phyloP scores from a whole-genome alignment of 1,140 invertebrate species.

The Andricus grossulariae region DNA sequence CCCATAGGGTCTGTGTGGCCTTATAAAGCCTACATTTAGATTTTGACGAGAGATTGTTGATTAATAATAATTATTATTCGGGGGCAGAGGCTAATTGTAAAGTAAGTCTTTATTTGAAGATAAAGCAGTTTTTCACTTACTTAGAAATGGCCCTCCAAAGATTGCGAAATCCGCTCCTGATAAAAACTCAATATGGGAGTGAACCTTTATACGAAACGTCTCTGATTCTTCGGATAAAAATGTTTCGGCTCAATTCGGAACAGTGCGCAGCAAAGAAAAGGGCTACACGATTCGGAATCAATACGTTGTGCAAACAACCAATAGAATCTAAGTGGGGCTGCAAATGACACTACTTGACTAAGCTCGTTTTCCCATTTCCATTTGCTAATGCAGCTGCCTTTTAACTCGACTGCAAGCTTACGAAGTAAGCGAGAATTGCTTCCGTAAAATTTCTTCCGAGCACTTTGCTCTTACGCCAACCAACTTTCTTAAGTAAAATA shows the following conservation, averaged over 20 bases:
- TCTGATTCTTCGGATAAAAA: not conserved
- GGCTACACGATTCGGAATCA: not conserved
- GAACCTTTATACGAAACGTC: too few species aligned
- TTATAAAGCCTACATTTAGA: too few species aligned
- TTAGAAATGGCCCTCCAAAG: too few species aligned
- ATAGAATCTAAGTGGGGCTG: constrained; percentile 21
- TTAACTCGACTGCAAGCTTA: constrained; percentile 29
- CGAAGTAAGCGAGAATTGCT: constrained; percentile 26
- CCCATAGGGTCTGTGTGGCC: too few species aligned
- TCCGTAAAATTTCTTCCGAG: constrained; percentile 26
- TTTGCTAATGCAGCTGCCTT: constrained; percentile 27
- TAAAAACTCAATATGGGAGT: too few species aligned
- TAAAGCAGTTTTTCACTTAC: too few species aligned
- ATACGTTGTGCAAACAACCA: constrained; percentile 29
- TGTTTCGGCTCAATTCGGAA: not conserved
- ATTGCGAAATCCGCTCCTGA: too few species aligned
- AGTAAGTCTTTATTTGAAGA: too few species aligned
- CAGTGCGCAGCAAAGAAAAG: not conserved
- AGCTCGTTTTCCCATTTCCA: constrained; percentile 29
- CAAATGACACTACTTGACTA: constrained; percentile 31
- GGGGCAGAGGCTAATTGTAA: too few species aligned
- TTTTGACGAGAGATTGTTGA: too few species aligned
- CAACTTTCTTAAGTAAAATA: constrained; percentile 1
- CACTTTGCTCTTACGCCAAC: constrained; percentile 19
- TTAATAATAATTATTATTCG: too few species aligned